Evolutionary conservation across 2,797 vertebrate genomes (phyloP).

Genomic region (Emys orbicularis): DNA sequence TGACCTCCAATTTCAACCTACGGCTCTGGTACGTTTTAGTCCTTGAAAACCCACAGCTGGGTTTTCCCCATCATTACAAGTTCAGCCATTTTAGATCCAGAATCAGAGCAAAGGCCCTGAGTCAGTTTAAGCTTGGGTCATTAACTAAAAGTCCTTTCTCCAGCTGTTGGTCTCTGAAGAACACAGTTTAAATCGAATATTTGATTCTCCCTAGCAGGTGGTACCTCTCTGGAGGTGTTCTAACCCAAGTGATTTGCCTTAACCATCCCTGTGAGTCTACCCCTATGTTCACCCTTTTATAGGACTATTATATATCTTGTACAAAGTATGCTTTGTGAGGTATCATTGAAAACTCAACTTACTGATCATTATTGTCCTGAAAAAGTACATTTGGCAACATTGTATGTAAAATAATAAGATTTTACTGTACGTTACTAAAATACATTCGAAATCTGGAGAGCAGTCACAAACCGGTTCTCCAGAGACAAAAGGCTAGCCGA

Average conservation of each 20-base stretch:
- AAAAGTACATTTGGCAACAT: not conserved
- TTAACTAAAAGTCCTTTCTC: not conserved
- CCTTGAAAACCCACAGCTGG: not conserved
- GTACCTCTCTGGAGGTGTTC: not conserved
- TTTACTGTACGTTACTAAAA: not conserved
- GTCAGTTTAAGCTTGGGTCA: not conserved
- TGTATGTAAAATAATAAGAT: not conserved
- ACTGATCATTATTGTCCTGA: not conserved
- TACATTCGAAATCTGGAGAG: not conserved
- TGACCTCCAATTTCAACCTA: not conserved
- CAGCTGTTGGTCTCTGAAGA: not conserved
- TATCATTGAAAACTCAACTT: not conserved
- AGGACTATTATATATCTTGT: not conserved
- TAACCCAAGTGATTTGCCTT: not conserved
- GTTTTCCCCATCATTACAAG: not conserved
- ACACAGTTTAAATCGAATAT: not conserved
- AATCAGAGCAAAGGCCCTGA: not conserved
- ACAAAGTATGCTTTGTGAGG: not conserved
- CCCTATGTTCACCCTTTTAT: not conserved
- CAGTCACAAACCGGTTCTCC: not conserved
- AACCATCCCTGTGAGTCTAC: not conserved
- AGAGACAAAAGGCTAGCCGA: not conserved
- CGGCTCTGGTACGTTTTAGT: not conserved
- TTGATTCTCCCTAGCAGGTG: too few species aligned
- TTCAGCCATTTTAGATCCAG: not conserved